These are phyloP conservation scores for Cynaeus angustus DNA, from an alignment of 2,888 invertebrate genomes.

Conservation along the genomic window DNA sequence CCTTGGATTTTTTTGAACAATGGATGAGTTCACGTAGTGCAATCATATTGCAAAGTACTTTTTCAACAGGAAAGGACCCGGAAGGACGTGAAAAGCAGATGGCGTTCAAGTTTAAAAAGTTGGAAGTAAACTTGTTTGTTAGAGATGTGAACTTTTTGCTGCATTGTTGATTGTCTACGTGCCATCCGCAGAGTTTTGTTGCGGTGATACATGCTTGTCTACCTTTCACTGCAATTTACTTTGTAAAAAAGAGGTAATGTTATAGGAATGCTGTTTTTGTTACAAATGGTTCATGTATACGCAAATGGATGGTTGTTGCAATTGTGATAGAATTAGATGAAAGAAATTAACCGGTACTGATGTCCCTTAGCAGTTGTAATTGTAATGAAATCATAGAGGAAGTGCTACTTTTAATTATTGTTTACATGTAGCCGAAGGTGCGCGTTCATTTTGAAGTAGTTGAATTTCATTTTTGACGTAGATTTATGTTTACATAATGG, in stretches of 20 bases:
- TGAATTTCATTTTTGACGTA: constrained; percentile 11
- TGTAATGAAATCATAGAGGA: constrained; percentile 13
- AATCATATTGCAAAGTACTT: constrained; percentile 19
- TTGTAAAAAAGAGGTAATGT: constrained; percentile 25
- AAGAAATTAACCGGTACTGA: constrained; percentile 20
- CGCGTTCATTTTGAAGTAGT: not conserved
- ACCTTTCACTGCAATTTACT: constrained; percentile 35
- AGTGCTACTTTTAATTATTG: constrained; percentile 12
- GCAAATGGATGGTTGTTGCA: constrained; percentile 28
- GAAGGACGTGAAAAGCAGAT: constrained; percentile 25
- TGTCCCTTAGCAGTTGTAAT: constrained; percentile 10
- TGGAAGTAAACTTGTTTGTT: not conserved
- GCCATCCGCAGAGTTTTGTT: constrained; percentile 31
- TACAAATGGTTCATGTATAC: constrained; percentile 12
- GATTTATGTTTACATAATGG: constrained; percentile 14
- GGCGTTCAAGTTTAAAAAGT: constrained; percentile 26
- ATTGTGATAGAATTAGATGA: not conserved
- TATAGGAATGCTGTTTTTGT: constrained; percentile 27
- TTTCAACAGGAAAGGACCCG: constrained; percentile 9
- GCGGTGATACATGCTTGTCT: constrained; percentile 25
- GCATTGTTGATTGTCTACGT: constrained; percentile 36
- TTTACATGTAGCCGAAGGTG: not conserved
- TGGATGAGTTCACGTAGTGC: constrained; percentile 35
- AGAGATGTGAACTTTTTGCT: constrained; percentile 17
- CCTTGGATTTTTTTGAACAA: not conserved